Evolutionary conservation across 1,140 invertebrate species (phyloP).

Genomic region (Venturia canescens): DNA sequence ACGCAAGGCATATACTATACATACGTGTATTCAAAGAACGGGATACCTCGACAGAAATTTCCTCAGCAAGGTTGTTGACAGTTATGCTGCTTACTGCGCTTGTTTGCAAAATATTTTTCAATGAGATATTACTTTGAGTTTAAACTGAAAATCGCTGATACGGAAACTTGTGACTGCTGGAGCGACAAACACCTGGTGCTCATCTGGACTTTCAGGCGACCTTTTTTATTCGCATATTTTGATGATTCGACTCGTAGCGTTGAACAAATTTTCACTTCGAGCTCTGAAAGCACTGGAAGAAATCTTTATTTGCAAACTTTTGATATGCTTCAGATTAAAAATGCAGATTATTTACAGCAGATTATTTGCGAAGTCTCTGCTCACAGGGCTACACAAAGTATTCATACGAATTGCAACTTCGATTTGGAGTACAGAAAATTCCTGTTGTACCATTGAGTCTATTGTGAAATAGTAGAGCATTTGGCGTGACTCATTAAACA

Average conservation of each 20-base stretch:
- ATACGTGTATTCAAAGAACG: background rate
- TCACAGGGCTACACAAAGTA: too few species aligned
- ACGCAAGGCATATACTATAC: background rate
- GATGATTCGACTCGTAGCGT: background rate
- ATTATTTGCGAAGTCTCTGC: too few species aligned
- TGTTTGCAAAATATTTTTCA: background rate
- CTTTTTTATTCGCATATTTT: background rate
- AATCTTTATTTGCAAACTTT: too few species aligned
- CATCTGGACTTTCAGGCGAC: background rate
- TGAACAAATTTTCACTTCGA: too few species aligned
- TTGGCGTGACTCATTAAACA: slow-evolving; percentile 1
- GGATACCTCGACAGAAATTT: too few species aligned
- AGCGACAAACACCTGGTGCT: background rate
- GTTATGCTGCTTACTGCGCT: background rate
- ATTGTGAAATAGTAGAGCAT: background rate
- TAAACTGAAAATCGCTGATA: background rate
- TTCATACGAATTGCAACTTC: background rate
- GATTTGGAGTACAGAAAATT: background rate
- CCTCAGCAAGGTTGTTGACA: slow-evolving; percentile 29
- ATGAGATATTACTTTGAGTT: background rate
- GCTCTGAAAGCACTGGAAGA: too few species aligned
- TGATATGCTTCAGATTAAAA: too few species aligned
- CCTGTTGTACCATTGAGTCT: background rate
- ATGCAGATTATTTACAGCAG: too few species aligned
- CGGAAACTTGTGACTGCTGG: background rate